phyloP scores from a whole-genome alignment of 2,888 invertebrate genomes.

The Drosophila fulvimacula region DNA sequence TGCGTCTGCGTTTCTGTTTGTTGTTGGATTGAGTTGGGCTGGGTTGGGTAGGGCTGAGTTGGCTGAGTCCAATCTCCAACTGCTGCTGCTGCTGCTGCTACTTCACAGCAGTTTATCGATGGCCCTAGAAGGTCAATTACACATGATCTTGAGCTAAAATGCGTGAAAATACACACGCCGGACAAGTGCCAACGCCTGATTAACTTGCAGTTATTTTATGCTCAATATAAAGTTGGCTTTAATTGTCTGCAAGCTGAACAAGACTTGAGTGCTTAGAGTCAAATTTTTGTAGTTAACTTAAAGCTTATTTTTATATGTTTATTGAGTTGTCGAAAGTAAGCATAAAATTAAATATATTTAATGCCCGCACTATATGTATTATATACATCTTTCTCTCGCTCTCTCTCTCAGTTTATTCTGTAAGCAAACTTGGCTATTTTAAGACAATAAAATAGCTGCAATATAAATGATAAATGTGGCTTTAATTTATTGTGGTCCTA shows the following conservation, averaged over 20 bases:
- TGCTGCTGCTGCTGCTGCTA: background rate
- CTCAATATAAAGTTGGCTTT: background rate
- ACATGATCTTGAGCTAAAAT: slow-evolving; percentile 58
- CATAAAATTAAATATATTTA: background rate
- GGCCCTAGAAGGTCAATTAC: slow-evolving; percentile 70
- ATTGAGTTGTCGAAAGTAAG: slow-evolving; percentile 2
- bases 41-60: background rate
- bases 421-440: too few species aligned
- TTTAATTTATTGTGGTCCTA: too few species aligned
- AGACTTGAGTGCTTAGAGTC: background rate
- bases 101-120: slow-evolving; percentile 28
- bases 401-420: background rate
- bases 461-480: too few species aligned
- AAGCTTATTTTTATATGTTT: background rate
- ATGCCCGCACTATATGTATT: background rate
- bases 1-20: slow-evolving; percentile 4
- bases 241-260: background rate
- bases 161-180: slow-evolving; percentile 43
- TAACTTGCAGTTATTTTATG: background rate
- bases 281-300: background rate
- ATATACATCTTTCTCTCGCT: too few species aligned
- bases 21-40: background rate
- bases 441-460: too few species aligned
- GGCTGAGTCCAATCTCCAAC: background rate
- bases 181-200: slow-evolving; percentile 16